Evolutionary conservation across 2,888 invertebrate species (phyloP), one percentile per base, ranked within the genome.

Genomic region (Agriopis aurantiaria): DNA sequence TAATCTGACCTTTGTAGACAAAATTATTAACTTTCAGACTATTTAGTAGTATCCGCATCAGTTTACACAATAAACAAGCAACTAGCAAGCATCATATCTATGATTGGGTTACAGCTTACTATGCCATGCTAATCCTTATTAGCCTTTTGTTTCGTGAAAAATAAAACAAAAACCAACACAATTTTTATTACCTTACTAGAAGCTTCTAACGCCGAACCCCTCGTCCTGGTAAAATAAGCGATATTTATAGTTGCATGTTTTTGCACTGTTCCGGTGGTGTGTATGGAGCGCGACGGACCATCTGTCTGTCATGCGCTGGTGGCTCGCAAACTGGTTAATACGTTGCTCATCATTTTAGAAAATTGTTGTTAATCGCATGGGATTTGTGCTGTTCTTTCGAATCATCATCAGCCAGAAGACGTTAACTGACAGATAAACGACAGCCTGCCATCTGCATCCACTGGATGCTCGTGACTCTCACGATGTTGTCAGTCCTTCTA

Each of bases 291-390:
- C 12, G 55, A 66, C 66, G 62, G 53, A 52, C 67, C 71, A 67
- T 70, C 70, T 63, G 67, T 67, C 66, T 45, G 71, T 67, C 71
- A 67, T 49, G 71, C 59, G 43, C 64, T 45, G 64, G 8, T 67
- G 55, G 4, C 45, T 48, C 43, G 63, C 66, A 60, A 71, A 67
- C 69, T 65, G 52, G 61, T 61, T 69, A 68, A 64, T 60, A 52
- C 59, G 59, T 11, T 59, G 53, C 49, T 46, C 48, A 60, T 48
- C 14, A 58, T 57, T 69, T 69, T 51, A n/a, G 55, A 52, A 52
- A 60, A 62, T 62, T 33, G n/a, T 10, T 45, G 17, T 41, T 43
- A 17, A 52, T 52, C 3, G 12, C 11, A 9, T 3, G n/a, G 33
- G 11, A n/a, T 45, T 45, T 55, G 41, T 41, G 41, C 1, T n/a